Percentiles rank a stretch among this genome's conserved stretches.
These are phyloP conservation scores for Tylochromis polylepis DNA, from an alignment of 2,113 vertebrate genomes.

Conservation along the genomic window DNA sequence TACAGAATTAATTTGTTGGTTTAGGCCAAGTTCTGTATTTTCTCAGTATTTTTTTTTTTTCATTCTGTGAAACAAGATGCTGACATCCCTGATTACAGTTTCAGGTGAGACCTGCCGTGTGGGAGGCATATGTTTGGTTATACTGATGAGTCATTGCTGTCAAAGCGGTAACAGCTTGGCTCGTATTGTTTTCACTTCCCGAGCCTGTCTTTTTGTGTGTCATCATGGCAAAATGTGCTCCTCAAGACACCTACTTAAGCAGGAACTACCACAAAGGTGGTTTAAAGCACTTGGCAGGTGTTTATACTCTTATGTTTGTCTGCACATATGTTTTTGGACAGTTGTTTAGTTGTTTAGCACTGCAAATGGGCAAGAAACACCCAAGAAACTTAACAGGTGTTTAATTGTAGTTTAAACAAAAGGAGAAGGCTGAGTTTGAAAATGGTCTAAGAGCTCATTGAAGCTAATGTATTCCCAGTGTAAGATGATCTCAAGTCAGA, in stretches of 20 bases:
- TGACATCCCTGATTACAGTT: conserved; percentile 15
- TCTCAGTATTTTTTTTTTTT: background rate
- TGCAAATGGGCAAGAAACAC: background rate
- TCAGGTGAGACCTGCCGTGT: conserved; percentile 19
- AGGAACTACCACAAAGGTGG: background rate
- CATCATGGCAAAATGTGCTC: background rate
- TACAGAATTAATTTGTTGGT: background rate
- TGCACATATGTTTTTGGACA: background rate
- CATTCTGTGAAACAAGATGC: background rate
- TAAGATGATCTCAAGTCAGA: background rate
- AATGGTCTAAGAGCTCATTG: background rate
- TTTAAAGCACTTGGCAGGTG: background rate
- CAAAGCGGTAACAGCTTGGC: background rate
- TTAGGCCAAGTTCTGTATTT: background rate
- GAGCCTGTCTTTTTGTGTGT: background rate
- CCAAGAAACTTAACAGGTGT: background rate
- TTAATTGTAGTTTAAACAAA: background rate
- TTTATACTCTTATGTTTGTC: background rate
- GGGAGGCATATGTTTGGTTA: background rate
- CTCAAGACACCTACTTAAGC: background rate
- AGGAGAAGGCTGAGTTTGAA: background rate
- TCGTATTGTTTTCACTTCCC: background rate
- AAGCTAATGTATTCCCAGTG: background rate
- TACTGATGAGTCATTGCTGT: conserved; percentile 22
- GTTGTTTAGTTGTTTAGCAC: background rate